Base-by-base conservation (phyloP, 2,113 vertebrate species). In the Panurus biarmicus region DNA sequence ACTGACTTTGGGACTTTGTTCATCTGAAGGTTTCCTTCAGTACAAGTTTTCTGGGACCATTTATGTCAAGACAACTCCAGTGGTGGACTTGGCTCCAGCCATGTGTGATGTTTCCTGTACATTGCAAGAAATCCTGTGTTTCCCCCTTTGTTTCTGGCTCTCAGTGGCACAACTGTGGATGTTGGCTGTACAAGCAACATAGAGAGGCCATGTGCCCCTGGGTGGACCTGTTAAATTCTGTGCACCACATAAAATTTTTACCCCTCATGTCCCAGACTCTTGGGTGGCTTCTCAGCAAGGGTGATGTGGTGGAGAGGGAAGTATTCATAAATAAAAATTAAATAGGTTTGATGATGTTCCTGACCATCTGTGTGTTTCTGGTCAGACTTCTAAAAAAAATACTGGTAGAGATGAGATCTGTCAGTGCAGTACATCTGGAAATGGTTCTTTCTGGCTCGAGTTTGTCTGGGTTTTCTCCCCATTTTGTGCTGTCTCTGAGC, bases 401-500 rank as follows among this genome's bases (percentile, higher is more conserved):
- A 3, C 64, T 62, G 15, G 51, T 71, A 21, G 90, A 87, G 74
- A 93, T 71, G 89, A 93, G 53, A 65, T 91, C 90, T 92, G 81
- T 83, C 90, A 75, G 75, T 18, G 38, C 71, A 58, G 31, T 69
- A 72, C 87, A 93, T 94, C 92, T 93, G 90, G 94, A 95, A 96
- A 56, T 77, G 57, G 44, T 95, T 91, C 79, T 62, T 77, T 85
- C 85, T 91, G 87, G 44, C 82, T 91, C 0, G 0, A 51, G 29
- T 87, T 94, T 73, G 78, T 91, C 89, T 95, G 91, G 44, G 87
- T 79, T 94, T 93, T 91, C 47, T 91, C 84, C 83, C 74, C 5
- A 1, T 88, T 92, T 81, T 93, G 60, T 81, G 76, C 75, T 90
- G 71, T 91, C 40, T 93, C 65, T 65, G 54, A 65, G 74, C 54